Evolutionary conservation across 2,797 vertebrate genomes (phyloP), one percentile per base, ranked within the genome.

Genomic region (Xiphophorus birchmanni): DNA sequence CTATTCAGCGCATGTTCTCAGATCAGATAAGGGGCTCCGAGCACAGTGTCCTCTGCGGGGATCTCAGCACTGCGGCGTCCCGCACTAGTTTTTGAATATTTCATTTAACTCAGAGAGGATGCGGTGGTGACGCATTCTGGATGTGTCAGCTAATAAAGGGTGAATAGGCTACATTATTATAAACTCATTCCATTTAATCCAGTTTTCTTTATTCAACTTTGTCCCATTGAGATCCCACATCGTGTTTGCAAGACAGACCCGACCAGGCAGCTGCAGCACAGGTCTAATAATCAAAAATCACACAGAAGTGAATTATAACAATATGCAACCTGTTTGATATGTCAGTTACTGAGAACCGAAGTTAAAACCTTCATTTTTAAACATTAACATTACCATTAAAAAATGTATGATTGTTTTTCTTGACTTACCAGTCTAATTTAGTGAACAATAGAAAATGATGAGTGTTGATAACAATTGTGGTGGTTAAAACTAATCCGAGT

Each of bases 1-100:
- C 82, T 80, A 93, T 93, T 88, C 92, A 79, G 74, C 63, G 77
- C 90, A 84, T 90, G 90, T 83, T 52, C 74, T 69, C 69, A 74
- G 80, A 89, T 88, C 84, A 81, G 85, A 85, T 87, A 86, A 76
- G 40, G 65, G 73, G 76, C 73, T 87, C 47, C 42, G 73, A 77
- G 82, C 85, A 63, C 78, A n/a, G 26, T 84, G 90, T 89, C 90
- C 91, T 93, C 90, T 93, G 85, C 87, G 60, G 88, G 82, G 76
- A 85, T 60, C 79, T 81, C 84, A 73, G 87, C 90, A 93, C 79
- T 94, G 93, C 93, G 83, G 91, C 79, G 86, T 73, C 78, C 23
- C 72, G 73, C 82, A 88, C 79, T 90, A 84, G 74, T 87, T 92
- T 90, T 77, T 77, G 18, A 83, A 81, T 85, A 78, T 89, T 84